Base-by-base conservation (phyloP, 2,797 vertebrate species). In the Scolopax rusticola region DNA sequence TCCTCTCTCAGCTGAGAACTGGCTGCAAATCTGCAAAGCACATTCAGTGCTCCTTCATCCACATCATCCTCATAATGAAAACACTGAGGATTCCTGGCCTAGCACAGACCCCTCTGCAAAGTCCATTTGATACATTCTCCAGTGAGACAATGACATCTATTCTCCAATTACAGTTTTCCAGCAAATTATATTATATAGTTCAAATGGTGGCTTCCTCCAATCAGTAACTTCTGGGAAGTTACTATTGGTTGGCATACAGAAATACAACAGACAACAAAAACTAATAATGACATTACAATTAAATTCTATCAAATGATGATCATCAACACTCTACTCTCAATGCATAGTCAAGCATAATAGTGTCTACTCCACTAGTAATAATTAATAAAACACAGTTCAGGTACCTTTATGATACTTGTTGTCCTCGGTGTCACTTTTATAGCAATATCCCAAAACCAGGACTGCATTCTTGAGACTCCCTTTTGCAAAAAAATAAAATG, bases 391-490 rank as follows among this genome's bases (percentile, higher is more conserved):
- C 4, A 54, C n/a, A 60, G 11, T 59, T 84, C 47, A 91, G 94
- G 89, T 98, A 99, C 99, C 98, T 92, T 94, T 96, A 36, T 97
- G 97, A 14, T 79, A 91, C 76, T 97, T 98, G 74, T 94, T 95
- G 48, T 96, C 97, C 95, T 97, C 96, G 0, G 87, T 81, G 50
- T 97, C 77, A 64, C 81, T 92, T 94, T 97, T 98, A 77, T 92
- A 95, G 77, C 97, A 97, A 83, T 99, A 98, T 11, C 99, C 99
- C 98, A 99, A 96, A 94, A 99, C 98, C 96, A 99, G 96, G 82
- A 99, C 97, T 18, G 97, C 98, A 11, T 98, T 99, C 97, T 98
- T 99, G 97, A 98, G 98, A 95, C 93, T 98, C 82, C 98, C 98
- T 87, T 98, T 98, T 96, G 95, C 25, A 94, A 98, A 99, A 93